Conservation (phyloP, 1,140 invertebrate genomes). For the Diabrotica virgifera region DNA sequence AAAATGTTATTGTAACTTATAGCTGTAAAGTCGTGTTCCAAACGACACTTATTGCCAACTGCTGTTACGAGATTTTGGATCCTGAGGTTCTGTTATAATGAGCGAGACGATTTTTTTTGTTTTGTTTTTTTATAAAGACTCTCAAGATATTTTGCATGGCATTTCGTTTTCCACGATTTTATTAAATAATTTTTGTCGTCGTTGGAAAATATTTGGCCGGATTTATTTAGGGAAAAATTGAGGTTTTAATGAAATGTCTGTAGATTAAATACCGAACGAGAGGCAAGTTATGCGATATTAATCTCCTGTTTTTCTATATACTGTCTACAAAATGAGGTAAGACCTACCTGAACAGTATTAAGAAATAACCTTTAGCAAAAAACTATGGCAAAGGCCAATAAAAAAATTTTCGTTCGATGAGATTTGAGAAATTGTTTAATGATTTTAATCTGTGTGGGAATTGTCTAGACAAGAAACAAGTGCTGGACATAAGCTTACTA, state of each 20-base stretch:
- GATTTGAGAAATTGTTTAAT: too few species aligned
- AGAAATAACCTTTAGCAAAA: too few species aligned
- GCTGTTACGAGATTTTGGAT: conserved; percentile 4
- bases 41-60: background rate
- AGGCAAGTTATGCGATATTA: background rate
- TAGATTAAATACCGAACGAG: background rate
- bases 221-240: background rate
- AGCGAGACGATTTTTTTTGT: conserved; percentile 13
- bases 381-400: too few species aligned
- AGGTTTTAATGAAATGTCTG: conserved; percentile 2
- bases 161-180: background rate
- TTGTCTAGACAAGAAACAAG: too few species aligned
- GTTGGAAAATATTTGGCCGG: background rate
- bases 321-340: background rate
- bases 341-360: too few species aligned
- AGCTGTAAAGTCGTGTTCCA: background rate
- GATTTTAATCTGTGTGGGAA: too few species aligned
- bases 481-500: too few species aligned
- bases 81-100: conserved; percentile 9
- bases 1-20: too few species aligned
- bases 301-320: background rate
- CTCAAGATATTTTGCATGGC: conserved; percentile 5
- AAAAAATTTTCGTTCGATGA: too few species aligned
- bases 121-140: background rate
- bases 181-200: background rate